These are phyloP conservation scores for Euplagia quadripunctaria DNA, from an alignment of 2,888 invertebrate genomes.

Conservation along the genomic window DNA sequence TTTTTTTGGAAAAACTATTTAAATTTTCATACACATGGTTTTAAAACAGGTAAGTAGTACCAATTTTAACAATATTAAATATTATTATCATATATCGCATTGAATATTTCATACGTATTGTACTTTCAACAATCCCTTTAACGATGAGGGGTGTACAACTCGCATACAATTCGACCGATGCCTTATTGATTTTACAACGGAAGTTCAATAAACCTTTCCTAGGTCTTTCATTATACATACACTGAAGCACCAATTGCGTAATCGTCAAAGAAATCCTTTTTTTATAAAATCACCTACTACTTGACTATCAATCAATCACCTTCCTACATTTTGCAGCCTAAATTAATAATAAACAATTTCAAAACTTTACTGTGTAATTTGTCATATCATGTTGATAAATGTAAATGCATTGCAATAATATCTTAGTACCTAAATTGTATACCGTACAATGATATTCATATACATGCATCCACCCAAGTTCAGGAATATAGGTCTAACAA, in stretches of 20 bases:
- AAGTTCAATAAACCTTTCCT: constrained; percentile 42
- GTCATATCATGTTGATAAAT: too few species aligned
- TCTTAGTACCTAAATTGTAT: too few species aligned
- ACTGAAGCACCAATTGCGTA: constrained; percentile 31
- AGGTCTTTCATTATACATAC: constrained; percentile 36
- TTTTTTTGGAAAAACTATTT: too few species aligned
- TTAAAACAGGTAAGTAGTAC: background rate
- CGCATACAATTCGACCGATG: constrained; percentile 22
- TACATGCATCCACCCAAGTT: too few species aligned
- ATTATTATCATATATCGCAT: too few species aligned
- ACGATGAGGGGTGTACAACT: constrained; percentile 3
- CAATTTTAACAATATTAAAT: background rate
- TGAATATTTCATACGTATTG: too few species aligned
- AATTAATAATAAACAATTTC: background rate
- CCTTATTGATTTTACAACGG: constrained; percentile 43
- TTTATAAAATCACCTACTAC: constrained; percentile 24
- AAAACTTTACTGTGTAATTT: background rate
- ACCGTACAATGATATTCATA: too few species aligned
- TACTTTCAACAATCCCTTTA: background rate
- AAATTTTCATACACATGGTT: too few species aligned
- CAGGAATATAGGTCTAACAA: too few species aligned
- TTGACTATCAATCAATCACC: constrained; percentile 27
- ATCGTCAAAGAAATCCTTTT: constrained; percentile 18
- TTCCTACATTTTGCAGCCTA: background rate
- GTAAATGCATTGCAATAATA: too few species aligned